Evolutionary conservation across 2,888 invertebrate genomes (phyloP).

Genomic region (Harpalus rubripes): DNA sequence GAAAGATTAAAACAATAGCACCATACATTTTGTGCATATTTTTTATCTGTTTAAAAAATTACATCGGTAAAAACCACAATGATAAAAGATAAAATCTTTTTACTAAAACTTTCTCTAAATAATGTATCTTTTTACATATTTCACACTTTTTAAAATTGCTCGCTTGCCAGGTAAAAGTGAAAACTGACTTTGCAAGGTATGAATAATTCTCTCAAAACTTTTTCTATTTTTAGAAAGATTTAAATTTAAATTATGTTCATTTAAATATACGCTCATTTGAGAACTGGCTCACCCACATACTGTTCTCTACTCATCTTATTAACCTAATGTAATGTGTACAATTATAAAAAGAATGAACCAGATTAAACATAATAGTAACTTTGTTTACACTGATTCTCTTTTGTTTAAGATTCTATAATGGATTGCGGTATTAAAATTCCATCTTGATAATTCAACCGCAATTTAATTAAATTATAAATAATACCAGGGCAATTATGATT

Average conservation of each 20-base stretch:
- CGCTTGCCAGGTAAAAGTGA: not conserved
- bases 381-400: not conserved
- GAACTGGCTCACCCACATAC: not conserved
- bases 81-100: constrained; percentile 7
- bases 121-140: not conserved
- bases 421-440: not conserved
- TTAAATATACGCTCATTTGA: not conserved
- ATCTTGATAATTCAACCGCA: not conserved
- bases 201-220: not conserved
- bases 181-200: not conserved
- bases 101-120: not conserved
- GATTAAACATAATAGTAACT: not conserved
- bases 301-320: not conserved
- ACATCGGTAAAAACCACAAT: not conserved
- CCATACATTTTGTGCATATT: not conserved
- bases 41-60: not conserved
- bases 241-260: no score
- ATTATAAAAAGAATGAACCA: not conserved
- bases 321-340: not conserved
- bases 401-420: not conserved
- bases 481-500: not conserved
- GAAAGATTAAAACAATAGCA: not conserved
- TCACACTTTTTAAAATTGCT: not conserved
- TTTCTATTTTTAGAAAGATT: not conserved
- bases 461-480: constrained; percentile 8